Conservation (phyloP, 92 coral and sea anemone genomes). For the Phenganax stokvisi region DNA sequence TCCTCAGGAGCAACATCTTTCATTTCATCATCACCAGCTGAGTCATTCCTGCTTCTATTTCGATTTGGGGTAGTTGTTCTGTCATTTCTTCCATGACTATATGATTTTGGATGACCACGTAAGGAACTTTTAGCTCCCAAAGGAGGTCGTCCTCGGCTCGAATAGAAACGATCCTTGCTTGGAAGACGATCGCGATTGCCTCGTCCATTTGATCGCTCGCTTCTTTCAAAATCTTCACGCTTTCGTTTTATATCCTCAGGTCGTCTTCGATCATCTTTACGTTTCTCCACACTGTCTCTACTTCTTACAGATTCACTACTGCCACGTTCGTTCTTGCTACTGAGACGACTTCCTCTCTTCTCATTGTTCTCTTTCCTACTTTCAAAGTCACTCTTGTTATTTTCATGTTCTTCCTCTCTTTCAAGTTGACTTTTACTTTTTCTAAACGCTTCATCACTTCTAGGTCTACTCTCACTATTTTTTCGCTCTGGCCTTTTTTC, state of each 20-base stretch:
- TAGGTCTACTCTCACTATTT: conserved; percentile 30
- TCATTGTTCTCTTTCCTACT: conserved; percentile 21
- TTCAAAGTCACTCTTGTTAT: not conserved
- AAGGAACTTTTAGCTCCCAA: conserved; percentile 26
- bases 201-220: conserved; percentile 20
- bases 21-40: conserved; percentile 18
- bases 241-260: conserved; percentile 25
- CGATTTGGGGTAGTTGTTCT: conserved; percentile 6
- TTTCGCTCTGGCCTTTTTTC: conserved; percentile 27
- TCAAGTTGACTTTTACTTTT: conserved; percentile 7
- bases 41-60: conserved; percentile 14
- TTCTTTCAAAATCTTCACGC: conserved; percentile 36
- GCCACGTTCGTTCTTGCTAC: conserved; percentile 36
- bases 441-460: conserved; percentile 24
- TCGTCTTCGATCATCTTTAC: conserved; percentile 29
- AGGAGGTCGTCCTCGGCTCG: conserved; percentile 23
- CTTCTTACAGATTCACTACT: conserved; percentile 36
- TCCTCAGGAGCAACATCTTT: conserved; percentile 31
- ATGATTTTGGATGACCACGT: conserved; percentile 40
- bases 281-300: conserved; percentile 26
- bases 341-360: not conserved
- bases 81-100: conserved; percentile 16
- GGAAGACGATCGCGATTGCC: not conserved
- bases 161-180: not conserved
- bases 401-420: conserved; percentile 27